These are phyloP conservation scores for Chiridota heheva DNA, from an alignment of 35 echinoderm and acorn worm species.

Conservation along the genomic window DNA sequence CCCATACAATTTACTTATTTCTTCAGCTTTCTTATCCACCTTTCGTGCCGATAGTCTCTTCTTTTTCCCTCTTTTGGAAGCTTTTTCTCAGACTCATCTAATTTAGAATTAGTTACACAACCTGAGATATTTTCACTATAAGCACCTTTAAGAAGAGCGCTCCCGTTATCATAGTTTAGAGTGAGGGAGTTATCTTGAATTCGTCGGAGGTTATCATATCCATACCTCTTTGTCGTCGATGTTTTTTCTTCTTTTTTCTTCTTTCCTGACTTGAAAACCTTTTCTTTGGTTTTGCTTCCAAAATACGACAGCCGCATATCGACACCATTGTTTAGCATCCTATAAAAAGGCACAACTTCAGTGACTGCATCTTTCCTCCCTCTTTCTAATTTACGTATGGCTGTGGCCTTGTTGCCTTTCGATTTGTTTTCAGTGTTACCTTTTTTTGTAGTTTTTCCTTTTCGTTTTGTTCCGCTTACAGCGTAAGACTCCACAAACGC, in stretches of 20 bases:
- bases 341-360: too few relatives aligned
- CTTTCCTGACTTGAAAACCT: too few relatives aligned
- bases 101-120: too few relatives aligned
- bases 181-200: too few relatives aligned
- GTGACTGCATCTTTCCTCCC: too few relatives aligned
- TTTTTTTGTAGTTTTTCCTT: background rate
- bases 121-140: background rate
- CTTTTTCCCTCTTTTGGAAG: conserved; percentile 3
- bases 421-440: background rate
- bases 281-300: too few relatives aligned
- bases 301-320: too few relatives aligned
- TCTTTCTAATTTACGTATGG: conserved; percentile 12
- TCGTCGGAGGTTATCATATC: background rate
- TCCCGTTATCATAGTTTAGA: background rate
- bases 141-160: background rate
- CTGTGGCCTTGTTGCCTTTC: background rate
- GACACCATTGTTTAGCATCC: too few relatives aligned
- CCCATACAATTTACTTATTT: conserved; percentile 28
- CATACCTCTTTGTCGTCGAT: conserved; percentile 22
- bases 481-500: conserved; percentile 34
- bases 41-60: background rate
- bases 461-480: conserved; percentile 10
- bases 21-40: conserved; percentile 10
- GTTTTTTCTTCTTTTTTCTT: too few relatives aligned
- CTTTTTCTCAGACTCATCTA: background rate